These are phyloP conservation scores for Nematolebias whitei DNA, from an alignment of 2,113 vertebrate genomes.

Conservation along the genomic window DNA sequence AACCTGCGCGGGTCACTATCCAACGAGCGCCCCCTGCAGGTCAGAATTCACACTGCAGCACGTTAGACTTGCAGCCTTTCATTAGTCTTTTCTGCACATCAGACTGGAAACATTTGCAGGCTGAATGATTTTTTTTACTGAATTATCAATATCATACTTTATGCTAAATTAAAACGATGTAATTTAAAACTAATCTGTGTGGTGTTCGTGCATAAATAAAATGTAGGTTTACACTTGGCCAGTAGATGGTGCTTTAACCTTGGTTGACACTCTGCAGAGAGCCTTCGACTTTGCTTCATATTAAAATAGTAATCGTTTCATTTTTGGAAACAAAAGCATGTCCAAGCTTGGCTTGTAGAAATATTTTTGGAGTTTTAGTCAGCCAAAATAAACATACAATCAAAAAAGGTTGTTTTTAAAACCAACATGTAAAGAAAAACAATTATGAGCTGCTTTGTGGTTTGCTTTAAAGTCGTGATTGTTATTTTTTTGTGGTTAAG, in stretches of 20 bases:
- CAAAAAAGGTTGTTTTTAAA: slow-evolving; percentile 1
- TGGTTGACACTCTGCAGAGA: slow-evolving; percentile 16
- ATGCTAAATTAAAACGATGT: too few relatives aligned
- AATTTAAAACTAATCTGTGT: too few relatives aligned
- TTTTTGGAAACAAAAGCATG: not conserved
- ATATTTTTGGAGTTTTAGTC: not conserved
- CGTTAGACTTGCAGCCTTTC: not conserved
- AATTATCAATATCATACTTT: too few relatives aligned
- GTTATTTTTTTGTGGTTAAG: slow-evolving; percentile 25
- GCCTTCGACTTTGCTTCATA: not conserved
- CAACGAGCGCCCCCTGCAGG: slow-evolving; percentile 87
- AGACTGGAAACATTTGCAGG: not conserved
- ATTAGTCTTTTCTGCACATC: not conserved
- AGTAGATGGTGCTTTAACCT: slow-evolving; percentile 64
- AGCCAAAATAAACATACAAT: slow-evolving; percentile 7
- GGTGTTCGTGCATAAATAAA: not conserved
- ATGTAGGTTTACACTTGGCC: slow-evolving; percentile 16
- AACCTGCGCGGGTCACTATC: slow-evolving; percentile 84
- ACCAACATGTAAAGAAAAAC: not conserved
- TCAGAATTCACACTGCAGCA: slow-evolving; percentile 60
- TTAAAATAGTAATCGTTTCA: not conserved
- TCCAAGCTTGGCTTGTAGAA: not conserved
- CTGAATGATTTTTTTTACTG: not conserved
- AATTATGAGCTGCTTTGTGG: slow-evolving; percentile 9
- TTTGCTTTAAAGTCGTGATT: slow-evolving; percentile 4